Conservation (phyloP, 2,113 vertebrate genomes). For the Grammomys dolichurus region DNA sequence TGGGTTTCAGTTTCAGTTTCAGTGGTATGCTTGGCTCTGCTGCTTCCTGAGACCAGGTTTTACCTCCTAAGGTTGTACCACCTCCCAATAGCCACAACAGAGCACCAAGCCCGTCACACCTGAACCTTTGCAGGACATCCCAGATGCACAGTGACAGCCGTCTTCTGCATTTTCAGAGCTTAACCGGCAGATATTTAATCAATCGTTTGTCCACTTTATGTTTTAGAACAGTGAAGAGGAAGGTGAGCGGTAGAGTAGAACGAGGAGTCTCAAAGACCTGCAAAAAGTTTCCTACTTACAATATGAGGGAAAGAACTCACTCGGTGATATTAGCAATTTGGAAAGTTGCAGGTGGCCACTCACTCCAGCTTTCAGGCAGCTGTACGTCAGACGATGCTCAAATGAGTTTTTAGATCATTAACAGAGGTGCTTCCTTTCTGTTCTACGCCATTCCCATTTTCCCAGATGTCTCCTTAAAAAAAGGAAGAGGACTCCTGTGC, state of each 20-base stretch:
- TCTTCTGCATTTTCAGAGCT: background rate
- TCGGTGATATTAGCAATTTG: background rate
- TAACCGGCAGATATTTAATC: background rate
- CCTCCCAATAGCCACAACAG: background rate
- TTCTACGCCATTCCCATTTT: background rate
- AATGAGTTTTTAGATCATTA: slow-evolving; percentile 47
- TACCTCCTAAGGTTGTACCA: background rate
- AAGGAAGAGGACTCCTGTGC: background rate
- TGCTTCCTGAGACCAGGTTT: background rate
- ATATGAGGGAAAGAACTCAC: background rate
- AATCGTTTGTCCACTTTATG: background rate
- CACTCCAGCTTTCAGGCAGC: slow-evolving; percentile 31
- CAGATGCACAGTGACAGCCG: background rate
- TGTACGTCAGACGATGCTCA: background rate
- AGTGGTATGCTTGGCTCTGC: background rate
- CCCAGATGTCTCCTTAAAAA: background rate
- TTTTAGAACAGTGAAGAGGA: background rate
- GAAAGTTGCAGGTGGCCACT: background rate
- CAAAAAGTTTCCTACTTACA: slow-evolving; percentile 62
- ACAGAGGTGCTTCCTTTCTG: background rate
- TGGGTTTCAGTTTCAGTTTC: background rate
- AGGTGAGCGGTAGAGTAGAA: background rate
- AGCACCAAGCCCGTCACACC: background rate
- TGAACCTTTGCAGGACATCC: background rate
- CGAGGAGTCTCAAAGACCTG: background rate